Evolutionary conservation across 2,888 invertebrate species (phyloP).

Genomic region (Cephus spinipes): DNA sequence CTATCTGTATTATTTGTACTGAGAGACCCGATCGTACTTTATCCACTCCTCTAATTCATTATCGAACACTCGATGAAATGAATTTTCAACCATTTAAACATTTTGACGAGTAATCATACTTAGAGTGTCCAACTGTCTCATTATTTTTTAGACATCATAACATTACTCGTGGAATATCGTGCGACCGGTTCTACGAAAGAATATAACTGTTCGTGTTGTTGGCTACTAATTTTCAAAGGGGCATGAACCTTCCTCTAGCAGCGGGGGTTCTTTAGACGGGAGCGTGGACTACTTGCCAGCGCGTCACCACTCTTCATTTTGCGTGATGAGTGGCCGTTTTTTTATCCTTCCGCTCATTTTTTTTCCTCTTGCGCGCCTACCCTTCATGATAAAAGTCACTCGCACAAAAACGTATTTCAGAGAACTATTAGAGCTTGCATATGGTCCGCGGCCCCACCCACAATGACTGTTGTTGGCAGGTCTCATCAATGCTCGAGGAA

Average conservation of each 20-base stretch:
- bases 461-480: constrained; percentile 5
- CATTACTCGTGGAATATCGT: too few relatives aligned
- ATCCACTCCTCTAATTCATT: constrained; percentile 17
- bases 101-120: neutral
- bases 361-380: neutral
- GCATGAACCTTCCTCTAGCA: neutral
- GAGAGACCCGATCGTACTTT: constrained; percentile 25
- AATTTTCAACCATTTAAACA: constrained; percentile 22
- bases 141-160: too few relatives aligned
- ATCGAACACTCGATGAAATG: neutral
- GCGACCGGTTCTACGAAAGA: too few relatives aligned
- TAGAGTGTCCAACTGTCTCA: too few relatives aligned
- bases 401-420: constrained; percentile 5
- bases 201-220: too few relatives aligned
- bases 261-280: neutral
- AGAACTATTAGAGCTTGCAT: constrained; percentile 13
- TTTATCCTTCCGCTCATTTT: neutral
- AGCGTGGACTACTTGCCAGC: constrained; percentile 13
- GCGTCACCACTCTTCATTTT: constrained; percentile 22
- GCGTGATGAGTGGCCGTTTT: constrained; percentile 19
- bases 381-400: constrained; percentile 8
- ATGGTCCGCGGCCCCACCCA: constrained; percentile 3
- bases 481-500: neutral
- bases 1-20: constrained; percentile 15
- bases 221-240: neutral